Base-by-base conservation (phyloP, 2,113 vertebrate species). In the Heliornis fulica region DNA sequence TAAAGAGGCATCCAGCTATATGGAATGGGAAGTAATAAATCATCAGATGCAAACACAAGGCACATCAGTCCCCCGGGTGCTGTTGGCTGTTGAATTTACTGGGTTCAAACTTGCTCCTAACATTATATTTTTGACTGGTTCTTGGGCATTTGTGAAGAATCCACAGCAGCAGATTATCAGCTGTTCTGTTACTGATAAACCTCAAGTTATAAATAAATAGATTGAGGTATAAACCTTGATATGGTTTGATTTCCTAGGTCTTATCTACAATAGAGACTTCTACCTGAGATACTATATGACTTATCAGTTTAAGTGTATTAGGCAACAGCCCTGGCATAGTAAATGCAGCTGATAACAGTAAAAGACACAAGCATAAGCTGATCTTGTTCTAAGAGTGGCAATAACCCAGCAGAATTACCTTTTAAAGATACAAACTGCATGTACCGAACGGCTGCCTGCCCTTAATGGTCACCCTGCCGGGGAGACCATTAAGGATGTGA, bases 211-310 rank as follows among this genome's bases (percentile, higher is more conserved):
- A 91, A 74, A 81, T 54, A 84, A 84, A 83, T 61, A 87, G 77
- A 78, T 53, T 0, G 6, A 66, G 46, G 16, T 68, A 64, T 83
- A 86, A 90, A 59, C 15, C 20, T 69, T 4, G 1, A 40, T 50
- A 34, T 6, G 36, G 21, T n/a, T 88, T 92, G 34, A 64, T 90
- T 93, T 23, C 32, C 3, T 46, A 11, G 34, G 41, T 56, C 51
- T 95, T 92, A 95, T 91, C 87, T 94, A 25, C 51, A n/a, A 10
- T 21, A 88, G 80, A 89, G 90, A 63, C 68, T 88, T 65, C 60
- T 93, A 59, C 13, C 38, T 57, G 32, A 45, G 26, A 25, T 81
- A 34, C 59, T 83, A 83, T 89, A 83, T 53, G 92, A 38, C 69
- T 96, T 94, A 94, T 71, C 93, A 81, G 60, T 90, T 20, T 76